Evolutionary conservation across 2,113 vertebrate species (phyloP).

Genomic region (Glaucidium brasilianum): DNA sequence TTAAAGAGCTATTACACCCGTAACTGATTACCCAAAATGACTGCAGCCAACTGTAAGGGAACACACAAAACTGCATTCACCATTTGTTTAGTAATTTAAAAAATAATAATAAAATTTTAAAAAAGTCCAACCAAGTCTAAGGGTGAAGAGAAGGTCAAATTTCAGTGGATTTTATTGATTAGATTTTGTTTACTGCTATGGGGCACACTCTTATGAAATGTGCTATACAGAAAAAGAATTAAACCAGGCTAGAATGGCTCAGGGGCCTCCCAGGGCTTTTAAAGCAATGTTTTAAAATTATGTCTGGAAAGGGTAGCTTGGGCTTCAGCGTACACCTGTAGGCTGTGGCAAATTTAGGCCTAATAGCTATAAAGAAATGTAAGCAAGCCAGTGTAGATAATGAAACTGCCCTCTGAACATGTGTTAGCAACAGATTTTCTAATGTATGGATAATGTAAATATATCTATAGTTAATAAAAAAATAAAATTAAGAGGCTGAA

Average conservation of each 20-base stretch:
- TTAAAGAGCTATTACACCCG: constrained; percentile 13
- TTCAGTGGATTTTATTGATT: constrained; percentile 50
- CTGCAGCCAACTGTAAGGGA: not conserved
- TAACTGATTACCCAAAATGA: not conserved
- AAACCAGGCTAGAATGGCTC: constrained; percentile 22
- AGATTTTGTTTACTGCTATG: constrained; percentile 37
- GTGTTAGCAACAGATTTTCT: not conserved
- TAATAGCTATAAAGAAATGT: not conserved
- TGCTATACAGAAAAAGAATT: not conserved
- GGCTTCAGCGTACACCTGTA: constrained; percentile 12
- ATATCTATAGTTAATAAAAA: not conserved
- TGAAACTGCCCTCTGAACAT: not conserved
- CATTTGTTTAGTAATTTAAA: constrained; percentile 16
- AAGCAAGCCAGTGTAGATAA: not conserved
- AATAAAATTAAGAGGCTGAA: not conserved
- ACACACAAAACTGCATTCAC: not conserved
- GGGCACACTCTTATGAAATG: not conserved
- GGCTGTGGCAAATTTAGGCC: not conserved
- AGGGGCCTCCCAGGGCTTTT: constrained; percentile 38
- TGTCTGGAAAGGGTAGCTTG: not conserved
- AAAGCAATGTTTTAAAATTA: constrained; percentile 55
- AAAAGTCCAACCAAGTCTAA: not conserved
- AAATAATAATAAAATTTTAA: not conserved
- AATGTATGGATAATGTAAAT: not conserved
- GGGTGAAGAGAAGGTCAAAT: constrained; percentile 52